Base-by-base conservation (phyloP, 1,140 invertebrate species). In the Drosophila navojoa region DNA sequence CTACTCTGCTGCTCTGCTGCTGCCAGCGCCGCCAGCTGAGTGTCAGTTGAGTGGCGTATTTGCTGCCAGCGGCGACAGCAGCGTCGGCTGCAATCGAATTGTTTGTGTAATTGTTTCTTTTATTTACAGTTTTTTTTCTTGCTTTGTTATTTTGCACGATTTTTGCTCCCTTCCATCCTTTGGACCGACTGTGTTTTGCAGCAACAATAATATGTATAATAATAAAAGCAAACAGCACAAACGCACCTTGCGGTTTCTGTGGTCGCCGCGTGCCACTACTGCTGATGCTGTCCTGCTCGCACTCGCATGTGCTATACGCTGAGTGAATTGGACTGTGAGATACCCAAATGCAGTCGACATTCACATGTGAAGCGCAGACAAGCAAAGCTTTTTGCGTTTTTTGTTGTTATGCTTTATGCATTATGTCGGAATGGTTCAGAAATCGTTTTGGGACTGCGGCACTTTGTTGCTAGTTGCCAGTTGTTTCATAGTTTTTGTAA, bases 171-270 rank as follows among this genome's bases (percentile, higher is more conserved):
- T 47, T 66, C 13, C 19, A 42, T 55, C 47, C 52, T 68, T 73
- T 74, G 4, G 61, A 55, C 67, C 62, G 63, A 75, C 15, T 45
- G 69, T 81, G 76, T 74, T 73, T 86, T 76, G 60, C 79, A 70
- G 62, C 68, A 71, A 75, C 71, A 78, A 76, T 61, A 76, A 67
- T 61, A 60, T 58, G 29, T 58, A 64, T 15, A 72, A 73, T 59
- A 73, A 77, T 66, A 77, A 73, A 42, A 67, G 62, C 63, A 68
- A 76, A 71, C 57, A 76, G 50, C 57, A 53, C 22, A 77, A 85
- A 81, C 84, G 82, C 82, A 87, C 82, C 84, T 87, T 87, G 82
- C 82, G 82, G 82, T 89, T 87, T 82, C 77, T 87, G 84, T 57
- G 84, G 82, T 75, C 55, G 72, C 59, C 52, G 67, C 71, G 71